Percentiles rank a stretch among this genome's conserved stretches.
phyloP scores from a whole-genome alignment of 2,888 invertebrate genomes.

The Apodemia hepburni region DNA sequence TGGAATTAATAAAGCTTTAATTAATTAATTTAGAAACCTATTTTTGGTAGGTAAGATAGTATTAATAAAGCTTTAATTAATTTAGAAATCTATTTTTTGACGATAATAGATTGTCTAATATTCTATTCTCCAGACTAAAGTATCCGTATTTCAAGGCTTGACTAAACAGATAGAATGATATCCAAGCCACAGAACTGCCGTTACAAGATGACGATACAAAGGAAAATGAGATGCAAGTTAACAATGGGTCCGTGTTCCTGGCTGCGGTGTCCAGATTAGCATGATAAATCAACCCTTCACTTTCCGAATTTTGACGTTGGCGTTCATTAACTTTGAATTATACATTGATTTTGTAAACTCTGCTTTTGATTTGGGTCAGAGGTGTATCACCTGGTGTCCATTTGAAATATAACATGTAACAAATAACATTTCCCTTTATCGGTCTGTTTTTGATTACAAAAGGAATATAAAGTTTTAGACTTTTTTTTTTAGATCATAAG shows the following conservation, averaged over 20 bases:
- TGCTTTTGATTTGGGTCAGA: neutral
- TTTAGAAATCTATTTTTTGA: no score
- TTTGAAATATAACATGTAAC: no score
- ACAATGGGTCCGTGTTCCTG: constrained; percentile 7
- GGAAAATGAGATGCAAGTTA: constrained; percentile 12
- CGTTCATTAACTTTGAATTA: constrained; percentile 7
- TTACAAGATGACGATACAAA: constrained; percentile 5
- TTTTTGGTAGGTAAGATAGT: no score
- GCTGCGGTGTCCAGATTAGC: constrained; percentile 35
- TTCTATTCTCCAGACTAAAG: neutral
- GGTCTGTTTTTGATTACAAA: no score
- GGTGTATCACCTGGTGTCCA: no score
- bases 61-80: no score
- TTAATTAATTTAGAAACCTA: no score
- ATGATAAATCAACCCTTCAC: constrained; percentile 39
- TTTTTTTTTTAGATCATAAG: no score
- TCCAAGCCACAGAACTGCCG: neutral
- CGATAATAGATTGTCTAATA: neutral
- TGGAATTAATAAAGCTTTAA: no score
- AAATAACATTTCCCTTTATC: no score
- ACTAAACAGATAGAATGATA: constrained; percentile 1
- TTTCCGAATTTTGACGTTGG: constrained; percentile 30
- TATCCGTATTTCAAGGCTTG: neutral
- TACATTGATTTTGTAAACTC: neutral
- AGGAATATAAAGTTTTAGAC: no score